Conservation (phyloP, 2,113 vertebrate species). For the Tonatia bakeri region DNA sequence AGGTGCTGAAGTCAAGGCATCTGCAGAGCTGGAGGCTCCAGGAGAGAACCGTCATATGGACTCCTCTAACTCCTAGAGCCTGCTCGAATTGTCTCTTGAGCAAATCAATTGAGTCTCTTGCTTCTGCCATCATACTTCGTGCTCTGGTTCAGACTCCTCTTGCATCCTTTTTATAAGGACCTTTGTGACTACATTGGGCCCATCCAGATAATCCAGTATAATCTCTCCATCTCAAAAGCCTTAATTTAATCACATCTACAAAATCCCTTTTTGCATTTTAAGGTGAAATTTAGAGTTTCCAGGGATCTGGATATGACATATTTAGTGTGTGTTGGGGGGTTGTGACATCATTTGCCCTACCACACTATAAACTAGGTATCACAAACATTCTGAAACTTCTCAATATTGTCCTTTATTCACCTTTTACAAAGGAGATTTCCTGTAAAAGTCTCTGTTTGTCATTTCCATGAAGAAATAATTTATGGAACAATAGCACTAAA, state of each 20-base stretch:
- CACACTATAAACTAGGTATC: not conserved
- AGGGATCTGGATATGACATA: not conserved
- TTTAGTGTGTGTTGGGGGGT: not conserved
- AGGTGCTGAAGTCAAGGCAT: not conserved
- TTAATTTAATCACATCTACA: not conserved
- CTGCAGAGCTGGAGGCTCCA: not conserved
- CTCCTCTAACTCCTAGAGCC: not conserved
- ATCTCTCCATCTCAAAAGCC: not conserved
- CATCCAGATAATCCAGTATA: not conserved
- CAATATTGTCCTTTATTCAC: not conserved
- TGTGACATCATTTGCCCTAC: not conserved
- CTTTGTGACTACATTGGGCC: not conserved
- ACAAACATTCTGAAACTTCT: not conserved
- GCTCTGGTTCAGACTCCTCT: not conserved
- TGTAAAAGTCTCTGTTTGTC: not conserved
- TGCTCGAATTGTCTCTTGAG: not conserved
- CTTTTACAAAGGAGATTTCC: not conserved
- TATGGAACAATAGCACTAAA: not conserved
- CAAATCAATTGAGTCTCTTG: not conserved
- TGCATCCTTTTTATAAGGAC: not conserved
- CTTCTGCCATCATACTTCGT: not conserved
- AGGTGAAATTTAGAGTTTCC: not conserved
- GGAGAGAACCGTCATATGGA: not conserved
- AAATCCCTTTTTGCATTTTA: not conserved
- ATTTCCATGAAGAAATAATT: not conserved